phyloP scores from a whole-genome alignment of 2,797 vertebrate genomes.

The Crotalus adamanteus region DNA sequence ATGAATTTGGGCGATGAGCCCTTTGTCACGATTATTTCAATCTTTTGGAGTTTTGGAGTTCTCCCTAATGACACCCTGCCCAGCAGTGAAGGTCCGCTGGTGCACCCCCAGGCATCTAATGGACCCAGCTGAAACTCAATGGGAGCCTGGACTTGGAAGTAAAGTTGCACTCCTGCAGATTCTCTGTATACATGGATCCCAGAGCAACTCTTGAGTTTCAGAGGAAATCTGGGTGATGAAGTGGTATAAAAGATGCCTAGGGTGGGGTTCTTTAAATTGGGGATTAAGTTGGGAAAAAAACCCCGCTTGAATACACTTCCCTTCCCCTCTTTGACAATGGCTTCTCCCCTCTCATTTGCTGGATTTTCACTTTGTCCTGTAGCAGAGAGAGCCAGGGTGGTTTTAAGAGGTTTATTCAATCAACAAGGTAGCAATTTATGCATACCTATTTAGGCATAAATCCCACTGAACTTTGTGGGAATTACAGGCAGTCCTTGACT shows the following conservation, averaged over 20 bases:
- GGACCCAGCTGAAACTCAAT: not conserved
- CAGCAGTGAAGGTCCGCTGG: not conserved
- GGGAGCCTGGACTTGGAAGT: not conserved
- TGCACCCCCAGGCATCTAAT: not conserved
- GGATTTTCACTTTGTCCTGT: not conserved
- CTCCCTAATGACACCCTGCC: not conserved
- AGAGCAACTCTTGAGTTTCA: not conserved
- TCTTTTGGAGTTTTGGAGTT: not conserved
- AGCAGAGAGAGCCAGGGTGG: not conserved
- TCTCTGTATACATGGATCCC: not conserved
- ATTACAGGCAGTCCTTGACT: not conserved
- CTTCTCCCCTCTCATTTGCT: not conserved
- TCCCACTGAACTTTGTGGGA: not conserved
- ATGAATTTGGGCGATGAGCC: not conserved
- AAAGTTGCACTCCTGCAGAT: not conserved
- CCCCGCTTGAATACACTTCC: not conserved
- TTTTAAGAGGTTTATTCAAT: not conserved
- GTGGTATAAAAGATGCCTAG: not conserved
- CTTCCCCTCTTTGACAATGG: not conserved
- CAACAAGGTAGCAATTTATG: not conserved
- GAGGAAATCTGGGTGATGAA: not conserved
- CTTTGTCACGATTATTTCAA: not conserved
- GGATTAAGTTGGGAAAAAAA: not conserved
- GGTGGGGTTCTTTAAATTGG: not conserved
- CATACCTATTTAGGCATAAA: not conserved